A percentile compares a stretch with the other conserved stretches of the same genome.
Conservation (phyloP, 2,888 invertebrate genomes). For the Acanthococcus lagerstroemiae region DNA sequence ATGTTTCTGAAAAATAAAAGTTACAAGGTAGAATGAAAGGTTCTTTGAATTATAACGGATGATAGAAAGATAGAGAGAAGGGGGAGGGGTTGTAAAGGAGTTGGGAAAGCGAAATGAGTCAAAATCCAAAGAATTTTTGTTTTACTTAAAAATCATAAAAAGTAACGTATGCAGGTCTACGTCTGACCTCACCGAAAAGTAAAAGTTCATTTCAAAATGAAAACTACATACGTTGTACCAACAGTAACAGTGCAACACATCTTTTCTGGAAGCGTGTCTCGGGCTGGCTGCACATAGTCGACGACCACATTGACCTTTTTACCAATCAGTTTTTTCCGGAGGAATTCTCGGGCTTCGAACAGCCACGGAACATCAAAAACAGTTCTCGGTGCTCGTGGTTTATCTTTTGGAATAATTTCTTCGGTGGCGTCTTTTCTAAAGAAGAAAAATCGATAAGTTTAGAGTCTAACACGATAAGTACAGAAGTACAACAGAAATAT, state of each 20-base stretch:
- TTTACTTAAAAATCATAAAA: too few species aligned
- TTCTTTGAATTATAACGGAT: not conserved
- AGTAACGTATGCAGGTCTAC: not conserved
- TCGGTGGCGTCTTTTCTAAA: slow-evolving; percentile 39
- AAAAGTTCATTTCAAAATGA: slow-evolving; percentile 17
- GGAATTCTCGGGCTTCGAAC: slow-evolving; percentile 95
- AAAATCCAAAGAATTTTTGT: too few species aligned
- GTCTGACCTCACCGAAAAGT: not conserved
- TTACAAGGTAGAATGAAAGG: slow-evolving; percentile 1
- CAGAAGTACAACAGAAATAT: not conserved
- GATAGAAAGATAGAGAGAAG: too few species aligned
- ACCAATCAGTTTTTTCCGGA: slow-evolving; percentile 89
- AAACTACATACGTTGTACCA: slow-evolving; percentile 57
- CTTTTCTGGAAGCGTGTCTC: slow-evolving; percentile 89
- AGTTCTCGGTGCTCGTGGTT: slow-evolving; percentile 33
- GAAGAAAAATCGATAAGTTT: slow-evolving; percentile 35
- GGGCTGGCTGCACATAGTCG: slow-evolving; percentile 93
- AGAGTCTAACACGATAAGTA: not conserved
- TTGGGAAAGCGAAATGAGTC: too few species aligned
- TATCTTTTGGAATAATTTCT: slow-evolving; percentile 36
- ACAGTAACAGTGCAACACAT: slow-evolving; percentile 84
- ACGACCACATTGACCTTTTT: slow-evolving; percentile 86
- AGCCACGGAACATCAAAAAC: slow-evolving; percentile 97
- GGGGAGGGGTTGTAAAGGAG: too few species aligned
- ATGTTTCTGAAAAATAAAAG: slow-evolving; percentile 74